A percentile compares a stretch with the other conserved stretches of the same genome.
These are phyloP conservation scores for Ooceraea biroi DNA, from an alignment of 1,140 invertebrate species.

Conservation along the genomic window DNA sequence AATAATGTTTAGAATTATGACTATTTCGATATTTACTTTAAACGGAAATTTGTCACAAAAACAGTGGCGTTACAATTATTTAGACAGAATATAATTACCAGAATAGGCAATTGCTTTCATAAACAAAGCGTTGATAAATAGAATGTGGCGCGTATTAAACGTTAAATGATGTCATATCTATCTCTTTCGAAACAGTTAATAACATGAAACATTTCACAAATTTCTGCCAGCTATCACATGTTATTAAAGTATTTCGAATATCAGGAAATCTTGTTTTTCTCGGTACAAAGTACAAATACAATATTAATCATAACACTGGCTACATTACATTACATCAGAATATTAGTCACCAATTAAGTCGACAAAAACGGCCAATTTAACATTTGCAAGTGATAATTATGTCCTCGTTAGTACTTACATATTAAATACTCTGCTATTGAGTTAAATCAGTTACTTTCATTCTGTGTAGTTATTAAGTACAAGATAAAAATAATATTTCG, in stretches of 20 bases:
- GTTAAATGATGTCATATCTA: conserved; percentile 40
- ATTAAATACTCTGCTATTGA: background rate
- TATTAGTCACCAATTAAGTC: background rate
- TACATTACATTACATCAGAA: background rate
- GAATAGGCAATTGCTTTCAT: conserved; percentile 32
- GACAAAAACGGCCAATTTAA: background rate
- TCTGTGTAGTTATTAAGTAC: background rate
- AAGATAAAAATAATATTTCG: background rate
- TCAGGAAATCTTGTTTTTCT: conserved; percentile 4
- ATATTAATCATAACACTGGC: conserved; percentile 9
- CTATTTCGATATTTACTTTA: background rate
- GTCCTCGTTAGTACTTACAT: background rate
- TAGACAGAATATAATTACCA: conserved; percentile 27
- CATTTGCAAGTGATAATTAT: background rate
- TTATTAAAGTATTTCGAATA: background rate
- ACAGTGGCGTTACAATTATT: conserved; percentile 36
- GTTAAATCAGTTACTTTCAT: background rate
- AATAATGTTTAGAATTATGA: conserved; percentile 25
- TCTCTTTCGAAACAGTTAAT: conserved; percentile 37
- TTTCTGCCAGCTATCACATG: conserved; percentile 31
- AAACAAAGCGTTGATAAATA: conserved; percentile 15
- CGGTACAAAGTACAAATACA: conserved; percentile 3
- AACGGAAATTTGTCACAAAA: background rate
- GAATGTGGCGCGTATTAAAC: conserved; percentile 27
- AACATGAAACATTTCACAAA: background rate